Evolutionary conservation across 2,888 invertebrate genomes (phyloP).

Genomic region (Pachymerium ferrugineum): DNA sequence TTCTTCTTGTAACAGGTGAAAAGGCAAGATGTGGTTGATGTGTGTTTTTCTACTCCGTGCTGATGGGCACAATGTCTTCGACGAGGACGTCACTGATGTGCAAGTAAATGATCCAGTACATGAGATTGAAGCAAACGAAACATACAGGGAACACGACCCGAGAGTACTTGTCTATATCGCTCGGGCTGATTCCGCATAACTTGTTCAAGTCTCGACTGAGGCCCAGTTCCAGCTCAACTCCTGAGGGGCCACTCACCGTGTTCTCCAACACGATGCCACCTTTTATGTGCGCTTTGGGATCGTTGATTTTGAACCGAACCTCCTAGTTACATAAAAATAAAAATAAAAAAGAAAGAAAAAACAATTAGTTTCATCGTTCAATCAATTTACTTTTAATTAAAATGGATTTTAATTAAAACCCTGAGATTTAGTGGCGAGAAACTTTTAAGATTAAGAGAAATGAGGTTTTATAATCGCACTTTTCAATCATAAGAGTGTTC

Average conservation of each 20-base stretch:
- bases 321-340: conserved; percentile 59
- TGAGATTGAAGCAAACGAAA: conserved; percentile 96
- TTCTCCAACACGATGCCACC: conserved; percentile 79
- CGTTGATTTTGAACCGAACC: conserved; percentile 91
- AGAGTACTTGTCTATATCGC: conserved; percentile 98
- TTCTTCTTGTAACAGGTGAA: too few relatives aligned
- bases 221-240: conserved; percentile 27
- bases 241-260: conserved; percentile 59
- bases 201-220: conserved; percentile 83
- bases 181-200: conserved; percentile 82
- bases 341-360: conserved; percentile 42
- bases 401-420: not conserved
- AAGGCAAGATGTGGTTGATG: conserved; percentile 27
- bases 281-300: conserved; percentile 88
- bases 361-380: not conserved
- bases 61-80: conserved; percentile 80
- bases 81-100: conserved; percentile 94
- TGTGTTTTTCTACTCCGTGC: conserved; percentile 41
- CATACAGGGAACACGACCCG: conserved; percentile 96
- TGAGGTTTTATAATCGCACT: too few relatives aligned
- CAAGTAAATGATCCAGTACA: conserved; percentile 96
- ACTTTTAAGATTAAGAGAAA: too few relatives aligned
- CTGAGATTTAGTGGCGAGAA: too few relatives aligned
- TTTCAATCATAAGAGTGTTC: too few relatives aligned
- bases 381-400: not conserved